These are phyloP conservation scores for Arothron firmamentum DNA, from an alignment of 2,113 vertebrate genomes.

Conservation along the genomic window DNA sequence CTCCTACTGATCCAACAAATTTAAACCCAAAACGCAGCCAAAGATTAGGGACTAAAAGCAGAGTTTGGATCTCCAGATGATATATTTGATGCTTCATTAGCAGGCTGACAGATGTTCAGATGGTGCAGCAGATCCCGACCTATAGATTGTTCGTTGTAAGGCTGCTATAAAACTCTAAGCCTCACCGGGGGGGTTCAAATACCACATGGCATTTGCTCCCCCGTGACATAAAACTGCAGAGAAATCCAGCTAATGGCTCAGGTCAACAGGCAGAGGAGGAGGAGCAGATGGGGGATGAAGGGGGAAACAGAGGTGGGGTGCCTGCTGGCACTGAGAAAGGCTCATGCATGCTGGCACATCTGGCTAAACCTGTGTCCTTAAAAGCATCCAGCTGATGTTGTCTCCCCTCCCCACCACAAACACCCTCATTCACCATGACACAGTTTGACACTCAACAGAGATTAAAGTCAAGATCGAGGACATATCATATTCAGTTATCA, in stretches of 20 bases:
- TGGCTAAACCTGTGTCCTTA: slow-evolving; percentile 3
- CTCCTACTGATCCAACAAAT: background rate
- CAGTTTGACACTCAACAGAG: background rate
- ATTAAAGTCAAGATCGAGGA: background rate
- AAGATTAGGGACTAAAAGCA: background rate
- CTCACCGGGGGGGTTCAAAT: slow-evolving; percentile 14
- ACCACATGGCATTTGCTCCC: slow-evolving; percentile 45
- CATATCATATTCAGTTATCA: background rate
- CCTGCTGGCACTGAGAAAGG: background rate
- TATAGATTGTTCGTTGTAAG: slow-evolving; percentile 33
- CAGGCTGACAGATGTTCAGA: slow-evolving; percentile 18
- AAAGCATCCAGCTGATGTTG: background rate
- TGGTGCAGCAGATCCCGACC: slow-evolving; percentile 7
- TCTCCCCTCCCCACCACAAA: too few relatives aligned
- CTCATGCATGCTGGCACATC: slow-evolving; percentile 20
- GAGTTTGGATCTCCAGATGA: slow-evolving; percentile 6
- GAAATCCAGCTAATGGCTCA: slow-evolving; percentile 34
- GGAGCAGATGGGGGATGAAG: slow-evolving; percentile 23
- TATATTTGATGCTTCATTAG: slow-evolving; percentile 7
- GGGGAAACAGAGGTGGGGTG: slow-evolving; percentile 1
- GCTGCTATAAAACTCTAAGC: slow-evolving; percentile 23
- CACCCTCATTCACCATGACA: background rate
- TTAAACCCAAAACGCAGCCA: background rate
- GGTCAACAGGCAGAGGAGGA: slow-evolving; percentile 26
- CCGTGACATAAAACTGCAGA: slow-evolving; percentile 17